Evolutionary conservation across 2,888 invertebrate species (phyloP), one percentile per base, ranked within the genome.

Genomic region (Digitonthophagus gazella): DNA sequence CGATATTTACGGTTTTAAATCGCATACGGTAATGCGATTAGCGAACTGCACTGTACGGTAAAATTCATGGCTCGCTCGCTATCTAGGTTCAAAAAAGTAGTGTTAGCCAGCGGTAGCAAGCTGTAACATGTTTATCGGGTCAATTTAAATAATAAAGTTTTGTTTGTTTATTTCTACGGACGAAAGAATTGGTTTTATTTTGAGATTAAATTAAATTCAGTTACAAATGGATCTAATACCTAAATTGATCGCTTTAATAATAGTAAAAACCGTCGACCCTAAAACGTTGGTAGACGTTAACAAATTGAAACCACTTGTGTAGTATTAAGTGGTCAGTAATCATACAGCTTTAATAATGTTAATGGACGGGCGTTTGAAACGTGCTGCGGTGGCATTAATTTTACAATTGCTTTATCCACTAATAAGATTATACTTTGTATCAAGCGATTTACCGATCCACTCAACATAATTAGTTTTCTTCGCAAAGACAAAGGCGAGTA

Each of bases 391-490:
- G 61, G 61, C 18, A 61, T 61, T 61, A 61, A 61, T 61, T 61
- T 61, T 18, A 20, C 8, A 61, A 61, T 61, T 61, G 19, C 18
- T 18, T 61, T 18, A 61, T 61, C 61, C 20, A 61, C 61, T 61
- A 19, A 61, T 61, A 61, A 61, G 61, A 61, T 61, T 61, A 61
- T 20, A 57, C 57, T 6, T 57, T 1, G 16, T 16, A 57, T 57
- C 16, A 19, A 18, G 19, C 18, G 19, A 18, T n/a, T 61, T 20
- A n/a, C 16, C 2, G 20, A 20, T 20, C 61, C 61, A 61, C 61
- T 61, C 18, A 8, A 5, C 61, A 18, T 61, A 61, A 61, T 61
- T 61, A 61, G 18, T 19, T 61, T 61, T 61, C 61, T 61, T 61
- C 19, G 61, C 20, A 19, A 6, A 44, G 8, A 44, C 28, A 44